A percentile compares a stretch with the other conserved stretches of the same genome.
phyloP scores from a whole-genome alignment of 2,113 vertebrate genomes.

The Psilopsiagon aymara region DNA sequence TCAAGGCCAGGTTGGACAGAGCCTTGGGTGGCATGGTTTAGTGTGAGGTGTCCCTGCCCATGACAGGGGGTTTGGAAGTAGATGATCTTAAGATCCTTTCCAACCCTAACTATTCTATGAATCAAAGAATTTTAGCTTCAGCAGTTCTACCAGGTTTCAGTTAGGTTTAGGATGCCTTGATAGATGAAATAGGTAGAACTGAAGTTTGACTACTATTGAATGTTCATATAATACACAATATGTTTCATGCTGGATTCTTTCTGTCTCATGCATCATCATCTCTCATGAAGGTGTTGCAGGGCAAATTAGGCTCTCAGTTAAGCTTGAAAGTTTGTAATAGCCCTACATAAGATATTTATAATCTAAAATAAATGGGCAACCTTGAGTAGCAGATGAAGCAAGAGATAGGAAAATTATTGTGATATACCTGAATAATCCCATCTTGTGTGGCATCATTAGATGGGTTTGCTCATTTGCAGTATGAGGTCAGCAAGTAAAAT shows the following conservation, averaged over 20 bases:
- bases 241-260: not conserved
- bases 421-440: slow-evolving; percentile 4
- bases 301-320: slow-evolving; percentile 31
- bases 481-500: not conserved
- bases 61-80: no score
- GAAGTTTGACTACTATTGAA: not conserved
- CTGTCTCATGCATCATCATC: not conserved
- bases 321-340: slow-evolving; percentile 26
- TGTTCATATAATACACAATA: not conserved
- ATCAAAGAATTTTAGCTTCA: not conserved
- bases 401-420: not conserved
- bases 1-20: no score
- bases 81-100: no score
- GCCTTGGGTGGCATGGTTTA: no score
- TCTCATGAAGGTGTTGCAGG: not conserved
- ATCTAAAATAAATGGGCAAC: slow-evolving; percentile 34
- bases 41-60: no score
- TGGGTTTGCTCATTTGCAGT: not conserved
- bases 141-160: not conserved
- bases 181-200: not conserved
- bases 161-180: not conserved
- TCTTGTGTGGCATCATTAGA: not conserved
- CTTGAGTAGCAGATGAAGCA: slow-evolving; percentile 50
- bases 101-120: no score
- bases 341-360: not conserved